phyloP scores from a whole-genome alignment of 2,113 vertebrate species.

The Epinephelus lanceolatus region DNA sequence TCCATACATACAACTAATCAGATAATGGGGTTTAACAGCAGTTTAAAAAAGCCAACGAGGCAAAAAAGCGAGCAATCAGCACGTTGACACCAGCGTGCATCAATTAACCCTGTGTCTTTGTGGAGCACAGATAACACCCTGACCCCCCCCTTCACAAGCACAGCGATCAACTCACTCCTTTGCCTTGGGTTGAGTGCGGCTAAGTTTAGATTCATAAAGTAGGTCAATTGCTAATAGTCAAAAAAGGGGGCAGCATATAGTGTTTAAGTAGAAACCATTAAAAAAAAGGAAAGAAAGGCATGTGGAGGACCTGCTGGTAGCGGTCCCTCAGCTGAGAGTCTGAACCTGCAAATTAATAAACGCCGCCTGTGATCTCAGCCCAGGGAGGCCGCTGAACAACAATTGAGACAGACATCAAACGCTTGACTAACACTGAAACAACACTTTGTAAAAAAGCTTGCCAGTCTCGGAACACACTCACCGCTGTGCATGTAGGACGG shows the following conservation, averaged over 20 bases:
- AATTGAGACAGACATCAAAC: conserved; percentile 69
- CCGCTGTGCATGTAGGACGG: conserved; percentile 8
- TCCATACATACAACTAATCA: conserved; percentile 52
- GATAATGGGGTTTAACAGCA: conserved; percentile 68
- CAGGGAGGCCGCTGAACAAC: conserved; percentile 57
- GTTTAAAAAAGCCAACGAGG: conserved; percentile 57
- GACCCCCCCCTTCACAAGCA: conserved; percentile 16
- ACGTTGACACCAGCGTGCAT: conserved; percentile 59
- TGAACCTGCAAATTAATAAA: conserved; percentile 65
- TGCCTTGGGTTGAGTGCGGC: conserved; percentile 43
- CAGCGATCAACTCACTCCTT: conserved; percentile 36
- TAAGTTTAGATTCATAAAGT: conserved; percentile 71
- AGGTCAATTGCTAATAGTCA: conserved; percentile 64
- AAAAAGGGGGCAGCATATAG: conserved; percentile 43
- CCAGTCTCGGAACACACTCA: conserved; percentile 32
- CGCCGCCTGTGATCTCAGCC: conserved; percentile 56
- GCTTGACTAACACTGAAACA: conserved; percentile 58
- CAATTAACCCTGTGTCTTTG: conserved; percentile 65
- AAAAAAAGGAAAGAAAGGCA: conserved; percentile 3
- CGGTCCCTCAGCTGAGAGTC: conserved; percentile 47
- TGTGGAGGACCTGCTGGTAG: conserved; percentile 32
- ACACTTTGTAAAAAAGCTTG: conserved; percentile 44
- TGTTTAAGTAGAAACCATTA: conserved; percentile 31
- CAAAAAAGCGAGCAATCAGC: conserved; percentile 58
- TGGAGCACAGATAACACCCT: conserved; percentile 55